A percentile compares a stretch with the other conserved stretches of the same genome.
These are phyloP conservation scores for Podotricha telesiphe DNA, from an alignment of 2,888 invertebrate species.

Conservation along the genomic window DNA sequence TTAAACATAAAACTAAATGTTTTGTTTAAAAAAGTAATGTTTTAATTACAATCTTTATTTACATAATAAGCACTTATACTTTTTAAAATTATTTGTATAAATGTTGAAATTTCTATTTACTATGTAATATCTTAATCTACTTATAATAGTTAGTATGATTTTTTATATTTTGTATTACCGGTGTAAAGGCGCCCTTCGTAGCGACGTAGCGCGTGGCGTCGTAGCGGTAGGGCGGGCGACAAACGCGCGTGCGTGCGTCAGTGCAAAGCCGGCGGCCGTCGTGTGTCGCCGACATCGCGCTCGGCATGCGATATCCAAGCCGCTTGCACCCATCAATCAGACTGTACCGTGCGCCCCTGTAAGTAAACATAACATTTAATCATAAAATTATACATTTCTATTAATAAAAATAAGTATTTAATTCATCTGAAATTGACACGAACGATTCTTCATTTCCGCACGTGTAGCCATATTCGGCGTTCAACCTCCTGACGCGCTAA, in stretches of 20 bases:
- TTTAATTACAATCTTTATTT: too few relatives aligned
- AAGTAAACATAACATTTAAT: constrained; percentile 55
- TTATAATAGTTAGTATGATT: not conserved
- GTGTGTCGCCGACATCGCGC: constrained; percentile 71
- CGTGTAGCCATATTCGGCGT: constrained; percentile 69
- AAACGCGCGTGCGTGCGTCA: constrained; percentile 70
- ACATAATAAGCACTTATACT: too few relatives aligned
- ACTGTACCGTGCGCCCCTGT: constrained; percentile 79
- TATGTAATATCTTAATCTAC: not conserved
- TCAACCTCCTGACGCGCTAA: constrained; percentile 69
- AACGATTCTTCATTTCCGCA: constrained; percentile 64
- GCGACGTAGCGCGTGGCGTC: constrained; percentile 61
- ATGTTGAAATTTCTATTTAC: not conserved
- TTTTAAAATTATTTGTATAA: not conserved
- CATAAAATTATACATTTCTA: not conserved
- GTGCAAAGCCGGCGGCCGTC: constrained; percentile 70
- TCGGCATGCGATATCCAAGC: constrained; percentile 62
- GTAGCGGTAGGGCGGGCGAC: constrained; percentile 56
- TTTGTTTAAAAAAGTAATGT: not conserved
- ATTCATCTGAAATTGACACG: constrained; percentile 54
- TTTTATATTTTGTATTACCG: constrained; percentile 5
- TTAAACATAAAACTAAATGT: not conserved
- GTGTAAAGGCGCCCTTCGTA: constrained; percentile 54
- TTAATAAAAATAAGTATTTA: constrained; percentile 47
- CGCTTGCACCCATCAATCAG: constrained; percentile 56